Evolutionary conservation across 1,140 invertebrate genomes (phyloP).

Genomic region (Drosophila bifasciata): DNA sequence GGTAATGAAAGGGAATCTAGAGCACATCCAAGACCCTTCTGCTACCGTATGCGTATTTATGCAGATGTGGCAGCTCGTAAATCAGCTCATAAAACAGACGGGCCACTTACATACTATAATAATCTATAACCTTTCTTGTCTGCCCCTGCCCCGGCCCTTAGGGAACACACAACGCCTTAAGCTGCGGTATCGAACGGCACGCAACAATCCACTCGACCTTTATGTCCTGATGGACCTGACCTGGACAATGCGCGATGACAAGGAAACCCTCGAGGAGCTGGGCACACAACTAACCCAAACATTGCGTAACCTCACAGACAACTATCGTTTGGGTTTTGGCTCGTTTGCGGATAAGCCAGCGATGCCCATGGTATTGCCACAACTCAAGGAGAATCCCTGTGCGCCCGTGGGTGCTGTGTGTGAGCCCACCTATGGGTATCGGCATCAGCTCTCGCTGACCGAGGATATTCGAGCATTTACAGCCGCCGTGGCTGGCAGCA

Average conservation of each 20-base stretch:
- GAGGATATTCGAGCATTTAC: conserved; percentile 86
- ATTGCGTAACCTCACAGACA: conserved; percentile 90
- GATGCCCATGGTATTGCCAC: conserved; percentile 89
- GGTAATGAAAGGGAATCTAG: conserved; percentile 46
- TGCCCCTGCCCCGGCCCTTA: conserved; percentile 45
- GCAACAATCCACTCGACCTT: conserved; percentile 95
- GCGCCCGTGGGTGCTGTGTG: conserved; percentile 84
- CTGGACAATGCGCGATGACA: conserved; percentile 94
- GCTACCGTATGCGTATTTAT: conserved; percentile 26
- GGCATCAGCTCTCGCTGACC: conserved; percentile 88
- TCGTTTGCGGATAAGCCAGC: conserved; percentile 93
- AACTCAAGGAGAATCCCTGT: conserved; percentile 86
- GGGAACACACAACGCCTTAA: conserved; percentile 85
- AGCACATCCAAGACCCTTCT: conserved; percentile 18
- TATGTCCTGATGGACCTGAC: conserved; percentile 97
- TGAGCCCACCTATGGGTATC: conserved; percentile 89
- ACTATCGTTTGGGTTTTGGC: conserved; percentile 93
- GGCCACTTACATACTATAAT: conserved; percentile 30
- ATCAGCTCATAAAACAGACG: conserved; percentile 65
- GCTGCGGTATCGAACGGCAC: conserved; percentile 87
- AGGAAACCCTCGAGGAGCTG: conserved; percentile 90
- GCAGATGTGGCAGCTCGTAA: conserved; percentile 47
- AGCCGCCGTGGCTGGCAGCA: conserved; percentile 86
- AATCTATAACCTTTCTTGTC: conserved; percentile 33
- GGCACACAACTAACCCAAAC: conserved; percentile 87